Conservation (phyloP, 2,113 vertebrate genomes). For the Campylorhamphus procurvoides region DNA sequence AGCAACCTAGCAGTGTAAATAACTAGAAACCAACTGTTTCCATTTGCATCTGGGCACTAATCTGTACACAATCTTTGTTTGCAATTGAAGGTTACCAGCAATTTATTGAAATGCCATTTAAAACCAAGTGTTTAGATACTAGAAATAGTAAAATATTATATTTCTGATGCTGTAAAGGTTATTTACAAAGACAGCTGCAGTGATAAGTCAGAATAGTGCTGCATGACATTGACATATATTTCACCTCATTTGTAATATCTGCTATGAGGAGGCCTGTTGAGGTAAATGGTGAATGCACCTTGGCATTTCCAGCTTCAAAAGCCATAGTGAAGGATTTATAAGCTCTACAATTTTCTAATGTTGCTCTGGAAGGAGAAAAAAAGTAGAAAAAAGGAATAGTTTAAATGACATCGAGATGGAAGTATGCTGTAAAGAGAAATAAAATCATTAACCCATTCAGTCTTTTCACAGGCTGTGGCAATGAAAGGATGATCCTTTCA, state of each 20-base stretch:
- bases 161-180: background rate
- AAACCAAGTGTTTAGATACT: background rate
- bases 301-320: slow-evolving; percentile 54
- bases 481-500: background rate
- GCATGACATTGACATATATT: background rate
- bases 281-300: slow-evolving; percentile 19
- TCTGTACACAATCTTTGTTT: background rate
- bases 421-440: background rate
- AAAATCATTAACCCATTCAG: background rate
- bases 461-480: background rate
- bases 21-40: background rate
- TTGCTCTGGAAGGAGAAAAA: background rate
- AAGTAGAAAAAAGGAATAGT: background rate
- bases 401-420: background rate
- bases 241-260: slow-evolving; percentile 20
- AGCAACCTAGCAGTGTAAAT: background rate
- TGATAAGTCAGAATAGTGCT: background rate
- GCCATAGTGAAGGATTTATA: slow-evolving; percentile 30
- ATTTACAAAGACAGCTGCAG: background rate
- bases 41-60: background rate
- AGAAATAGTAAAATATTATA: background rate
- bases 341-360: background rate
- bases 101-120: background rate
- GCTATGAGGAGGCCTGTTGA: background rate
- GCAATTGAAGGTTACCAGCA: background rate